Evolutionary conservation across 2,888 invertebrate genomes (phyloP).

Genomic region (Trypoxylon attenuatum): DNA sequence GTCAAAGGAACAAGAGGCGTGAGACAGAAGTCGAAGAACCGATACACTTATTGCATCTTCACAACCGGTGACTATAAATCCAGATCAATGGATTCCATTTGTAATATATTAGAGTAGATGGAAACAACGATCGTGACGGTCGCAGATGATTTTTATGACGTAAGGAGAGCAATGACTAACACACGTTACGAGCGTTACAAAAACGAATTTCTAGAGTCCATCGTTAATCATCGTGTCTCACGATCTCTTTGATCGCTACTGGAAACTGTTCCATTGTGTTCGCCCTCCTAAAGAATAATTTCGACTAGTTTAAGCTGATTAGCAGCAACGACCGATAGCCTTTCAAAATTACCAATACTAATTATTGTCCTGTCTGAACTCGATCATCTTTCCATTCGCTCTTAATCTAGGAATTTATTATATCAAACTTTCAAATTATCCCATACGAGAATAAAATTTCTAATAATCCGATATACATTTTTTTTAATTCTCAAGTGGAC

Average conservation of each 20-base stretch:
- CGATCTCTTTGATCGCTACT: constrained; percentile 13
- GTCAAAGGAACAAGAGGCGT: constrained; percentile 3
- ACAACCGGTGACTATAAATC: constrained; percentile 47
- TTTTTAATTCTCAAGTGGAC: constrained; percentile 48
- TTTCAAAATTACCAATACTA: constrained; percentile 25
- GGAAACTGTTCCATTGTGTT: constrained; percentile 27
- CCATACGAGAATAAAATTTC: constrained; percentile 43
- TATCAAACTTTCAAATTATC: constrained; percentile 31
- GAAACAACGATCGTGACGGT: constrained; percentile 47
- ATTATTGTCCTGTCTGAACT: constrained; percentile 26
- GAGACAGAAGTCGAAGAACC: constrained; percentile 18
- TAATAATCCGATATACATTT: constrained; percentile 44
- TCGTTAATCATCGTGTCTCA: constrained; percentile 6
- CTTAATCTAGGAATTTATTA: constrained; percentile 42
- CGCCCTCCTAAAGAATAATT: constrained; percentile 33
- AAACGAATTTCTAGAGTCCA: constrained; percentile 7
- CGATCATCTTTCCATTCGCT: constrained; percentile 25
- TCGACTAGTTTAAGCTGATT: constrained; percentile 40
- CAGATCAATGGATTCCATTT: constrained; percentile 49
- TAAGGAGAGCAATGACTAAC: constrained; percentile 18
- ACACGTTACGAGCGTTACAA: constrained; percentile 8
- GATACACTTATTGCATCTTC: constrained; percentile 43
- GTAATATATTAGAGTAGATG: constrained; percentile 63
- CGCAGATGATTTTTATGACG: constrained; percentile 36
- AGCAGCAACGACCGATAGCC: constrained; percentile 31